Conservation (phyloP, 2,888 invertebrate genomes). For the Pomacea canaliculata region DNA sequence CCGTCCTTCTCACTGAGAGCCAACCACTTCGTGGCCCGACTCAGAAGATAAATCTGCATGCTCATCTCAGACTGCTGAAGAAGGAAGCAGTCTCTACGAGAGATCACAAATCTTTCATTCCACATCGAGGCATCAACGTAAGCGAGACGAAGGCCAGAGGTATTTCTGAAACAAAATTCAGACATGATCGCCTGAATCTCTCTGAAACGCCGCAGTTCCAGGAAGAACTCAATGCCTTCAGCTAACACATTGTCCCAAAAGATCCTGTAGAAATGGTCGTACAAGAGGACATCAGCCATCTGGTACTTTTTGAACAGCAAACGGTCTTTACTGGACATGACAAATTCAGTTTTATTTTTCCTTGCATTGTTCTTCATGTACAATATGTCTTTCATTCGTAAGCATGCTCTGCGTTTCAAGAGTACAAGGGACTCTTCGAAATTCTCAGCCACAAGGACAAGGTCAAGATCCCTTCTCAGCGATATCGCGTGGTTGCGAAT, state of each 20-base stretch:
- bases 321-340: slow-evolving; percentile 11
- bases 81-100: slow-evolving; percentile 6
- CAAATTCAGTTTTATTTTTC: not conserved
- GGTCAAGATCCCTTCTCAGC: slow-evolving; percentile 36
- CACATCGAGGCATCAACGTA: not conserved
- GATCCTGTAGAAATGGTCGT: slow-evolving; percentile 12
- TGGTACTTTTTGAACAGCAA: slow-evolving; percentile 1
- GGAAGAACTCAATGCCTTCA: slow-evolving; percentile 6
- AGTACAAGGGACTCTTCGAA: slow-evolving; percentile 46
- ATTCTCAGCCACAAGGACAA: slow-evolving; percentile 42
- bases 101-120: slow-evolving; percentile 18
- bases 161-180: not conserved
- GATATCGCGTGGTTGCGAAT: slow-evolving; percentile 18
- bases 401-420: slow-evolving; percentile 40
- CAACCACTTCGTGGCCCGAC: not conserved
- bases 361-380: slow-evolving; percentile 31
- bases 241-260: not conserved
- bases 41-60: slow-evolving; percentile 9
- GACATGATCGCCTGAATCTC: not conserved
- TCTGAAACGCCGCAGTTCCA: slow-evolving; percentile 11
- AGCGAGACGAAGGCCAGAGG: not conserved
- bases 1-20: no score
- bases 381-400: slow-evolving; percentile 42
- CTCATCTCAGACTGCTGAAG: not conserved
- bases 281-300: slow-evolving; percentile 8